Conservation (phyloP, 2,888 invertebrate species). For the Dryobotodes eremita region DNA sequence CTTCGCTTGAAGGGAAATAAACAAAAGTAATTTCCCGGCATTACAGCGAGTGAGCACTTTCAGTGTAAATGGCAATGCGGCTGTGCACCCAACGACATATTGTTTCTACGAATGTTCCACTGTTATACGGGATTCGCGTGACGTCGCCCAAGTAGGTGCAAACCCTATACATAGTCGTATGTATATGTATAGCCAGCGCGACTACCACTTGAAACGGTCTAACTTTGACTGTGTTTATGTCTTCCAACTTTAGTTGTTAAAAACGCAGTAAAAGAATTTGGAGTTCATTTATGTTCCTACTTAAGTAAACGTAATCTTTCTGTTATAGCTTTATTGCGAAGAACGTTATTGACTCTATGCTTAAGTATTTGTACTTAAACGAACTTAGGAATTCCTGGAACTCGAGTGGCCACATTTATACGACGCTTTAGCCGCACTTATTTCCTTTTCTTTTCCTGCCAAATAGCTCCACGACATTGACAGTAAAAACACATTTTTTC, state of each 20-base stretch:
- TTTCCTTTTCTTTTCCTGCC: constrained; percentile 62
- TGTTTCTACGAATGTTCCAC: constrained; percentile 78
- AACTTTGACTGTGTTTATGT: constrained; percentile 41
- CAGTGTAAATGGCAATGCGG: constrained; percentile 75
- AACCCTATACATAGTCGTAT: constrained; percentile 64
- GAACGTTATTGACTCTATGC: constrained; percentile 39
- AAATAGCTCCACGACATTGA: constrained; percentile 52
- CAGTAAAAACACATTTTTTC: constrained; percentile 60
- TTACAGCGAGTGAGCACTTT: constrained; percentile 75
- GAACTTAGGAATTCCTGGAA: constrained; percentile 47
- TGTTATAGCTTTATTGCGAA: constrained; percentile 29
- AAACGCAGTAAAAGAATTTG: constrained; percentile 48
- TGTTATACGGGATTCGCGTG: constrained; percentile 79
- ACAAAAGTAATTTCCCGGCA: constrained; percentile 75
- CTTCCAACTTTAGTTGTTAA: constrained; percentile 50
- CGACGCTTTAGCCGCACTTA: constrained; percentile 47
- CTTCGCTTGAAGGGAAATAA: constrained; percentile 74
- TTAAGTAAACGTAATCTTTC: constrained; percentile 38
- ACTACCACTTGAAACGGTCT: constrained; percentile 49
- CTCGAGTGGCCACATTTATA: constrained; percentile 57
- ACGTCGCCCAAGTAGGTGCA: constrained; percentile 68
- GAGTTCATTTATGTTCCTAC: constrained; percentile 48
- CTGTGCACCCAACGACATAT: constrained; percentile 76
- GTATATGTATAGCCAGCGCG: constrained; percentile 6
- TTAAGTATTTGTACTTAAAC: constrained; percentile 47